Conservation (phyloP, 2,797 vertebrate species). For the Philypnodon macrostomus region DNA sequence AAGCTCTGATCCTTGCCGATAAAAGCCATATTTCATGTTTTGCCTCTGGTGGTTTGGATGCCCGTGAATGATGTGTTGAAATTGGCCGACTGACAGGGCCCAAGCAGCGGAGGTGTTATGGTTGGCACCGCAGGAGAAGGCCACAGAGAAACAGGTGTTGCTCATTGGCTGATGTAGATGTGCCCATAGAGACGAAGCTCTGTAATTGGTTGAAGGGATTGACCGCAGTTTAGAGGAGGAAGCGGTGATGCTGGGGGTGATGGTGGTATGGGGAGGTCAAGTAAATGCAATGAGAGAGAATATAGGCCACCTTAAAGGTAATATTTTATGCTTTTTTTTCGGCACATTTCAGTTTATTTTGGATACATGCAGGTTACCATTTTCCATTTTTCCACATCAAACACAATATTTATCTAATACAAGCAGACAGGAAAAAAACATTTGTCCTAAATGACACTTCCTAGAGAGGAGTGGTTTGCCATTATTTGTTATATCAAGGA, state of each 20-base stretch:
- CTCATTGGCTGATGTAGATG: conserved; percentile 66
- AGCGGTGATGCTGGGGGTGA: conserved; percentile 51
- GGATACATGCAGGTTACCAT: too few relatives aligned
- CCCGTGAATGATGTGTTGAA: conserved; percentile 61
- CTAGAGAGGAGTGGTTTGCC: too few relatives aligned
- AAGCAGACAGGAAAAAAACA: too few relatives aligned
- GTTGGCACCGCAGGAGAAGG: conserved; percentile 56
- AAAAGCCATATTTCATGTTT: conserved; percentile 61
- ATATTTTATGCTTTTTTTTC: too few relatives aligned
- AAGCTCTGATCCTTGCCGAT: too few relatives aligned
- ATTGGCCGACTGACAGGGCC: conserved; percentile 69
- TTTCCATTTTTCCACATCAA: too few relatives aligned
- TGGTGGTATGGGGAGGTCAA: conserved; percentile 41
- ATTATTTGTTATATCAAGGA: too few relatives aligned
- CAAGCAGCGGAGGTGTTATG: conserved; percentile 72
- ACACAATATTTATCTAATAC: too few relatives aligned
- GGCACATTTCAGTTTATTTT: too few relatives aligned
- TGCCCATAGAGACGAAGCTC: conserved; percentile 51
- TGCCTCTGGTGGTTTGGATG: conserved; percentile 44
- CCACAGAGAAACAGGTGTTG: conserved; percentile 68
- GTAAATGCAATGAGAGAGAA: too few relatives aligned
- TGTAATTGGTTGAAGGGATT: conserved; percentile 60
- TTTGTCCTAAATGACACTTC: too few relatives aligned
- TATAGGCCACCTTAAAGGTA: too few relatives aligned
- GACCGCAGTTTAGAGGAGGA: conserved; percentile 34